Percentiles rank a stretch among this genome's conserved stretches.
phyloP scores from a whole-genome alignment of 2,797 vertebrate genomes.

The Acipenser oxyrinchus region DNA sequence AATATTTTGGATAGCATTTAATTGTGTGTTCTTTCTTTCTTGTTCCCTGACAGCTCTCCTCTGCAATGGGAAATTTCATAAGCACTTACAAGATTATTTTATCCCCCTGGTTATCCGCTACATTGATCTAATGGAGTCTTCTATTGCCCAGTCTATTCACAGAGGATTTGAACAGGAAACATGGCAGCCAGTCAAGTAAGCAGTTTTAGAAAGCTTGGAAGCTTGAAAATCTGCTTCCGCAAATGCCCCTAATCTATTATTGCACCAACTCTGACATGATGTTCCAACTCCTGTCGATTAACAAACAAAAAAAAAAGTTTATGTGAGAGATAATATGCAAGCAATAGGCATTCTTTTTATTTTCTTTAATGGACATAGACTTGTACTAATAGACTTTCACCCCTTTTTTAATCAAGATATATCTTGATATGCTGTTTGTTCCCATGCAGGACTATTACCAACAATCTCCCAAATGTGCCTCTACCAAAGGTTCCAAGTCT shows the following conservation, averaged over 20 bases:
- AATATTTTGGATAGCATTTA: not conserved
- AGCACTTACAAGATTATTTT: slow-evolving; percentile 88
- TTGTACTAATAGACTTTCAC: no score
- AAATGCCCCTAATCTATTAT: no score
- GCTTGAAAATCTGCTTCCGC: no score
- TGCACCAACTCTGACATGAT: no score
- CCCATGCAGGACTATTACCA: slow-evolving; percentile 87
- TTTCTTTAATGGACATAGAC: no score
- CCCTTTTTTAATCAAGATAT: not conserved
- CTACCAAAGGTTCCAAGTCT: slow-evolving; percentile 94
- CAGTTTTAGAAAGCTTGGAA: not conserved
- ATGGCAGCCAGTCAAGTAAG: slow-evolving; percentile 94
- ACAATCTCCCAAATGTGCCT: slow-evolving; percentile 90
- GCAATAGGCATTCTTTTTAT: no score
- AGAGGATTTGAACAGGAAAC: slow-evolving; percentile 91
- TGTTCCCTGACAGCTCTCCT: slow-evolving; percentile 70
- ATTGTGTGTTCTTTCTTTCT: slow-evolving; percentile 26
- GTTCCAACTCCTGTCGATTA: no score
- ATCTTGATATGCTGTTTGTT: slow-evolving; percentile 48
- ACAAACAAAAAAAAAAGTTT: no score
- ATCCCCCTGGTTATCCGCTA: slow-evolving; percentile 89
- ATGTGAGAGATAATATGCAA: no score
- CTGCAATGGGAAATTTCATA: slow-evolving; percentile 90
- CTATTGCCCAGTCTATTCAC: slow-evolving; percentile 94
- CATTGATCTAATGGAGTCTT: slow-evolving; percentile 97